A percentile compares a stretch with the other conserved stretches of the same genome.
Conservation (phyloP, 2,113 vertebrate species). For the Athene noctua region DNA sequence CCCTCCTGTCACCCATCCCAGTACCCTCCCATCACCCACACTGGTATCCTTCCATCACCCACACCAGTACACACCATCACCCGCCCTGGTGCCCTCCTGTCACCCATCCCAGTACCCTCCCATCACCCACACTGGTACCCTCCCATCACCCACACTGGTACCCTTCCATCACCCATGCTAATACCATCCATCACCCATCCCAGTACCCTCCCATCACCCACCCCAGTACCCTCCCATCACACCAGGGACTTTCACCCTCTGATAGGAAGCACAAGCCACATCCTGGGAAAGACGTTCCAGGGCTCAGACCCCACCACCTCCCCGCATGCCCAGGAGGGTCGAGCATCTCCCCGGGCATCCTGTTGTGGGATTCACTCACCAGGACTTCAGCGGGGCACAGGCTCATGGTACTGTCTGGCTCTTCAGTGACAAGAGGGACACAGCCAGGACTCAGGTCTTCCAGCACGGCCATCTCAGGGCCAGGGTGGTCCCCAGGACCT, state of each 20-base stretch:
- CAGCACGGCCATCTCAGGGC: background rate
- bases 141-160: background rate
- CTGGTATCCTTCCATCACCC: background rate
- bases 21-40: background rate
- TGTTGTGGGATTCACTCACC: constrained; percentile 70
- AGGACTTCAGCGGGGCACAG: constrained; percentile 69
- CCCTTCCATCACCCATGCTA: background rate
- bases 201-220: background rate
- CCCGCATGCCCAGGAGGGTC: fast-evolving
- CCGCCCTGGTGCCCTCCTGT: background rate
- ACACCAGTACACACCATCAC: background rate
- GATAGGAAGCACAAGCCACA: fast-evolving
- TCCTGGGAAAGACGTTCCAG: background rate
- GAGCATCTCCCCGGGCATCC: fast-evolving
- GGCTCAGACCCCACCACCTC: background rate
- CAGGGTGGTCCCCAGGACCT: background rate
- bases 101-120: background rate
- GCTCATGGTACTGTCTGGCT: background rate
- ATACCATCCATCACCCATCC: background rate
- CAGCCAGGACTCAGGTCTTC: background rate
- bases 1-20: background rate
- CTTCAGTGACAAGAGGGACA: background rate
- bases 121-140: background rate
- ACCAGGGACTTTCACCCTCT: background rate
- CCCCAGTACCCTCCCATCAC: background rate